Conservation (phyloP, 2,797 vertebrate genomes). For the Leucoraja ocellata region DNA sequence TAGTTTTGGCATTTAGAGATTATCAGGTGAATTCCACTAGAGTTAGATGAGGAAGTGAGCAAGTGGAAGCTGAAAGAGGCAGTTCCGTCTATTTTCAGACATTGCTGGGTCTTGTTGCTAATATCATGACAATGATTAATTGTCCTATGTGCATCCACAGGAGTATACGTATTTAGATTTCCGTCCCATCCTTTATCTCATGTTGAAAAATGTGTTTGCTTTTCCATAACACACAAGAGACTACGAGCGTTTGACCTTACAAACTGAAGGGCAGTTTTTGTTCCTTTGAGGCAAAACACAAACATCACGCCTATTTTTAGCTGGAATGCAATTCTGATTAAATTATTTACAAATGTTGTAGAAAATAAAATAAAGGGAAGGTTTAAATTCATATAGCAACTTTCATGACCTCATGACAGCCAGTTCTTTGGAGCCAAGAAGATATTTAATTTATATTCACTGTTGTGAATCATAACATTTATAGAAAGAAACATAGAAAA, state of each 20-base stretch:
- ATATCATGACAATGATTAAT: neutral
- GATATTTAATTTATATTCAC: no score
- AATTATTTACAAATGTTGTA: neutral
- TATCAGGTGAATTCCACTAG: neutral
- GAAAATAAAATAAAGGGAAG: neutral
- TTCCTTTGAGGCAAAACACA: neutral
- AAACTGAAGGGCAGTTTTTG: neutral
- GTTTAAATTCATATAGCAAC: no score
- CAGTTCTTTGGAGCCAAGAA: no score
- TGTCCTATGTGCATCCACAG: neutral
- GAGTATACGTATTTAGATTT: neutral
- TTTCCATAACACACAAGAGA: neutral
- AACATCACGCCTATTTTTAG: neutral
- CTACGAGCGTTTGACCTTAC: neutral
- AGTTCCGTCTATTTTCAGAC: neutral
- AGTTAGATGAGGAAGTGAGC: neutral
- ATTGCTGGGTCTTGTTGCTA: neutral
- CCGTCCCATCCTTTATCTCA: neutral
- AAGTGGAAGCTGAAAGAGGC: neutral
- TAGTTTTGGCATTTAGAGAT: neutral
- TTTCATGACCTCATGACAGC: no score
- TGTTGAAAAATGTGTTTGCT: conserved; percentile 10
- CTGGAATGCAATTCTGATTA: neutral
- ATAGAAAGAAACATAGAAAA: no score
- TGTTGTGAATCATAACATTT: no score